Evolutionary conservation across 2,888 invertebrate species (phyloP), one percentile per base, ranked within the genome.

Genomic region (Gandaritis pyraliata): DNA sequence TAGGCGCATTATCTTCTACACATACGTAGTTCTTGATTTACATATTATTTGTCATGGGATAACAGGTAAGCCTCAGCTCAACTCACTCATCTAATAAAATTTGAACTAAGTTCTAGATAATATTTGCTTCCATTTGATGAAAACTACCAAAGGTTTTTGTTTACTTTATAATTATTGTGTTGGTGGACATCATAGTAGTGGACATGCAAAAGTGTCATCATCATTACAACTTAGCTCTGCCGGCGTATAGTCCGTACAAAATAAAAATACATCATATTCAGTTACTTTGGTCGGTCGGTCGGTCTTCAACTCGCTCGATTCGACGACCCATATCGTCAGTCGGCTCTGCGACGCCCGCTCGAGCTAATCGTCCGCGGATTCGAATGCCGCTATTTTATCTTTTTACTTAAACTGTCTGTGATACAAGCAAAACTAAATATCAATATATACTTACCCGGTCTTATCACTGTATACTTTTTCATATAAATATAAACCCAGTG

Each of bases 321-420:
- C 43, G 45, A 45, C 7, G 16, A 18, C 23, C 15, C 41, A 41
- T 11, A 33, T 13, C 18, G 6, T 43, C 30, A 33, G 33, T 39
- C 15, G 43, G 80, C 81, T 81, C 67, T 78, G 76, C 76, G 72
- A 72, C 75, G 76, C 72, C 74, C 77, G 80, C 72, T 73, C 77
- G 78, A 68, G 70, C 67, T 60, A 39, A 54, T 53, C 64, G 75
- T 73, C 52, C 53, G 76, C 48, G 55, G 56, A 33, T 12, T 45
- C 33, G 57, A 51, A 52, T 63, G 57, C 56, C 67, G 61, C 59
- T 61, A 60, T 46, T 64, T 39, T 39, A 51, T 68, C 46, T 61
- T 62, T 69, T 52, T 70, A 62, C 69, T 49, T 69, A 68, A n/a
- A 59, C 63, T 70, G 68, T 66, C 67, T 76, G 74, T 72, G 72